Percentiles rank a stretch among this genome's conserved stretches.
Evolutionary conservation across 2,113 vertebrate genomes (phyloP).

Genomic region (Leptobrachium leishanense): DNA sequence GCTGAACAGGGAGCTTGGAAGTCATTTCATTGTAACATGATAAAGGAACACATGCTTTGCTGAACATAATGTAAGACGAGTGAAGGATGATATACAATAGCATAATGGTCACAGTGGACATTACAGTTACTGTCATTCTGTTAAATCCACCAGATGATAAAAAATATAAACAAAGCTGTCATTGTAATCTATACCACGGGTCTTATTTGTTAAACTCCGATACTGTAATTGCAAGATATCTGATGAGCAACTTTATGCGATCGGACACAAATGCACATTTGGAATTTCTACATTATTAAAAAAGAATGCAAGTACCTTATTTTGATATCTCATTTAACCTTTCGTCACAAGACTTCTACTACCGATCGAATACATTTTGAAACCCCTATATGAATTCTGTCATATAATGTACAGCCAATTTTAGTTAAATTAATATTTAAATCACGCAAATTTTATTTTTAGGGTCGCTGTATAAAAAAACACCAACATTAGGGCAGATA

Average conservation of each 20-base stretch:
- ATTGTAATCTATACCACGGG: neutral
- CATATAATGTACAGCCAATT: too few relatives aligned
- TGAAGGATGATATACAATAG: neutral
- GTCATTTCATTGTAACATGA: constrained; percentile 1
- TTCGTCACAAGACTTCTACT: too few relatives aligned
- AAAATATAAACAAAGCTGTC: constrained; percentile 1
- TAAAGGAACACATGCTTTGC: constrained; percentile 2
- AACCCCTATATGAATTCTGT: too few relatives aligned
- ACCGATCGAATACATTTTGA: too few relatives aligned
- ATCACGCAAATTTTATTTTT: too few relatives aligned
- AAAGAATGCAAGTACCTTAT: neutral
- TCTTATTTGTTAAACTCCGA: neutral
- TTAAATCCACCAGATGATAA: neutral
- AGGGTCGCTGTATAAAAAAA: too few relatives aligned
- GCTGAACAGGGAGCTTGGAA: constrained; percentile 1
- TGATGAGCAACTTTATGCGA: neutral
- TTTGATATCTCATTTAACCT: neutral
- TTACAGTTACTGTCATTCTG: neutral
- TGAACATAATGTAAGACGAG: neutral
- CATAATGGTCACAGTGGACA: neutral
- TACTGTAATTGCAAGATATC: neutral
- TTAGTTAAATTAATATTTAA: too few relatives aligned
- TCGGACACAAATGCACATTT: neutral
- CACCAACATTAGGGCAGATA: too few relatives aligned
- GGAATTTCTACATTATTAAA: neutral